Base-by-base conservation (phyloP, 2,797 vertebrate species). In the Scleropages formosus region DNA sequence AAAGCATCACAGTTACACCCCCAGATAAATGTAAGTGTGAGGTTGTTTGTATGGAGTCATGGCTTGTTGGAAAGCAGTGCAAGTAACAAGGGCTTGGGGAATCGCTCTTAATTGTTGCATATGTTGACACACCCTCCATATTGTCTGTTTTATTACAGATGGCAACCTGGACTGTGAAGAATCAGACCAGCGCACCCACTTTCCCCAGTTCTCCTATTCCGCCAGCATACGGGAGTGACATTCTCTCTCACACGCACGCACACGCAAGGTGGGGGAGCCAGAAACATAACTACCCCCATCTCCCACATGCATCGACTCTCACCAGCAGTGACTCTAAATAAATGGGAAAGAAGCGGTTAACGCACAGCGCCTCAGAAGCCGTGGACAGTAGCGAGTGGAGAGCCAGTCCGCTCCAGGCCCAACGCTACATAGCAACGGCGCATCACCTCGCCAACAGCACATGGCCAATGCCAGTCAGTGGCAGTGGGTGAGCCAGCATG, bases 141-240 rank as follows among this genome's bases (percentile, higher is more conserved):
- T 31, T 44, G 53, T 18, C 3, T 3, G 79, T 26, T 60, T 0
- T 61, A 20, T 79, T 62, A 0, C 93, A 96, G 96, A 95, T 84
- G 95, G 95, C 89, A 94, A 90, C 88, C 83, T 96, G 88, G 95
- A 95, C 73, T 82, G 88, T 0, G 93, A 95, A 62, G 94, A 95
- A 58, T 83, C 94, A 8, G 94, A 95, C 84, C 93, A 95, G 86
- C 93, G 93, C 77, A 93, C 94, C 11, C 95, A 97, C 87, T 97
- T 97, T 86, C 95, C 95, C 64, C 95, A 97, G 90, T 97, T 97
- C 89, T 97, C 95, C 80, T 97, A 96, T 87, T 96, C 95, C 0
- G 94, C 95, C 88, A 94, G 93, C 90, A 94, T 96, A 87, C 93
- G 95, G 74, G 95, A 97, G 88, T 97, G 93, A 95, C 60, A 16